Evolutionary conservation across 2,113 vertebrate genomes (phyloP).

Genomic region (Zosterops borbonicus): DNA sequence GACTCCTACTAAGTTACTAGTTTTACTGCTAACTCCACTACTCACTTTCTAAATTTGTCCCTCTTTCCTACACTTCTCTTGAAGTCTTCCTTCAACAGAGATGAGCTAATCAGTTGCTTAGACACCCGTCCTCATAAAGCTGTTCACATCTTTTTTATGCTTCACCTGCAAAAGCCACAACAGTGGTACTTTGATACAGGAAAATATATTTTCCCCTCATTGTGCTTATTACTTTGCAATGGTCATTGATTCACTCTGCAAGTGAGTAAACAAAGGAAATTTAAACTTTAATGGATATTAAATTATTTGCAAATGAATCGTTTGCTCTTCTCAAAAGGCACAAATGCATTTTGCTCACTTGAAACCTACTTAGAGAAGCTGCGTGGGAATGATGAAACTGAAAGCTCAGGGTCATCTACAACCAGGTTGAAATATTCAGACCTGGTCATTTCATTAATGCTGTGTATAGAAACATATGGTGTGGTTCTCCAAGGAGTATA

Average conservation of each 20-base stretch:
- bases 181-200: background rate
- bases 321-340: constrained; percentile 57
- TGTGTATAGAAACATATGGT: background rate
- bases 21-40: constrained; percentile 35
- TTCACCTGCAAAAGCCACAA: constrained; percentile 64
- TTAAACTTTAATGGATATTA: constrained; percentile 71
- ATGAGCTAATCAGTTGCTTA: constrained; percentile 72
- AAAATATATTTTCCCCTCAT: constrained; percentile 52
- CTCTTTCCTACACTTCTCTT: constrained; percentile 47
- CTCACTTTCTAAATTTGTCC: constrained; percentile 45
- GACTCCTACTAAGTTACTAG: constrained; percentile 38
- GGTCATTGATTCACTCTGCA: constrained; percentile 59
- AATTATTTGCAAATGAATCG: constrained; percentile 72
- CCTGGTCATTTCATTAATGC: background rate
- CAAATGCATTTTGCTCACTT: constrained; percentile 25
- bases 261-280: constrained; percentile 65
- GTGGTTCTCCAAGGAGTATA: background rate
- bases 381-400: constrained; percentile 36
- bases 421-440: constrained; percentile 38
- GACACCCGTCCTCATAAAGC: constrained; percentile 55
- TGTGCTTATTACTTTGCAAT: constrained; percentile 60
- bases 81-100: constrained; percentile 43
- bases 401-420: constrained; percentile 42
- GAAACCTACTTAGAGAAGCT: constrained; percentile 57
- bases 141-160: constrained; percentile 45